Evolutionary conservation across 2,113 vertebrate genomes (phyloP).

Genomic region (Paradisaea rubra): DNA sequence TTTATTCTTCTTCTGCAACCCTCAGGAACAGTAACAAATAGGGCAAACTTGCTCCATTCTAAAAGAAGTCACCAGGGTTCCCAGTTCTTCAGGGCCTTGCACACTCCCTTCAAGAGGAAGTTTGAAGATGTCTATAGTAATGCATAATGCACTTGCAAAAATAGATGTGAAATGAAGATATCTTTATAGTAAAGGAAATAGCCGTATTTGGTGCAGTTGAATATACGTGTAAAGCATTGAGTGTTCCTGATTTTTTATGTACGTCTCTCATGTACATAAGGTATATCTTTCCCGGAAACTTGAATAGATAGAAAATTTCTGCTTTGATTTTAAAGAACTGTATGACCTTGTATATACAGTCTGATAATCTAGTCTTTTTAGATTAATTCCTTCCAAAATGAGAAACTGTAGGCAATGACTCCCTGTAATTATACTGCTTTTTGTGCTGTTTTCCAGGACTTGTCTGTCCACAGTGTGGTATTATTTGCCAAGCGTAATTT

Average conservation of each 20-base stretch:
- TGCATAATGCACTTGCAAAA: neutral
- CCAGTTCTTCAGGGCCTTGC: neutral
- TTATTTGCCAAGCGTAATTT: conserved; percentile 17
- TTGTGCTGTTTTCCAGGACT: neutral
- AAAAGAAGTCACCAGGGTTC: neutral
- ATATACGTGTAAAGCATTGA: neutral
- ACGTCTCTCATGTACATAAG: fast-evolving
- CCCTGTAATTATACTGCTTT: neutral
- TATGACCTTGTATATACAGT: neutral
- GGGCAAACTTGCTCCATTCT: neutral
- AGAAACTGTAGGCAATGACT: neutral
- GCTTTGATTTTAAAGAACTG: neutral
- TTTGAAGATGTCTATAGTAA: neutral
- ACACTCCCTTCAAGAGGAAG: neutral
- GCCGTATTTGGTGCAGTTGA: neutral
- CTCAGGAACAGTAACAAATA: neutral
- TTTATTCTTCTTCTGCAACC: neutral
- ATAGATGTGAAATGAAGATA: neutral
- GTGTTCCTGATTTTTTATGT: neutral
- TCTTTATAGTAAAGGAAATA: neutral
- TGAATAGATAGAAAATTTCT: neutral
- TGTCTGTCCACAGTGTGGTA: neutral
- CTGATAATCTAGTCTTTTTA: neutral
- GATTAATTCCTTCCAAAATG: neutral
- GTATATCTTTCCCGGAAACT: neutral